Base-by-base conservation (phyloP, 2,113 vertebrate species). In the Pelecanoides urinatrix region DNA sequence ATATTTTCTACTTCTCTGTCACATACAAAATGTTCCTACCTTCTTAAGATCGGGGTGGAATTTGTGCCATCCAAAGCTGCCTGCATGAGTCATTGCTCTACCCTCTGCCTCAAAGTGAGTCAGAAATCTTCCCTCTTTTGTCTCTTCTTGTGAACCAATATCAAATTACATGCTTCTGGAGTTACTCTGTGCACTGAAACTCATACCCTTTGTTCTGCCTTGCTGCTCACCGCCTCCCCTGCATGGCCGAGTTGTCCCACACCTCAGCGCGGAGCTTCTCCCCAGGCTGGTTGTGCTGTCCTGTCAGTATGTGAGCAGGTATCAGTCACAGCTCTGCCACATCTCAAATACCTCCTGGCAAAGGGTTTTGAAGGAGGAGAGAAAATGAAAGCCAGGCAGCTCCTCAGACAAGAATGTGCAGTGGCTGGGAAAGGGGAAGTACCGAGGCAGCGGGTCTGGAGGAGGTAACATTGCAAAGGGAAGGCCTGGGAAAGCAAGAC, bases 171-270 rank as follows among this genome's bases (percentile, higher is more conserved):
- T 16, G 18, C 5, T 53, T 50, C 52, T 87, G 66, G 44, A 67
- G 38, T 44, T 32, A 47, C 26, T 16, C 6, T 59, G 8, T 7
- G 11, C 13, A 34, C 15, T 61, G 40, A 45, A 71, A 16, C 10
- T 79, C 2, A 0, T 47, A 38, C 7, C 5, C 4, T 55, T 42
- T 45, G 11, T 4, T 53, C 45, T 88, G 36, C 20, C 15, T 11
- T 55, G 38, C 26, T 77, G 32, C 47, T 61, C 22, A 3, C 6
- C 42, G 36, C 17, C 44, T 75, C 4, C 27, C 26, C n/a, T 29
- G 42, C 7, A 2, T 0, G 0, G 15, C 19, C 3, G 0, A 8
- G 27, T 38, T 45, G 21, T 32, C 49, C 23, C n/a, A 7, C 3
- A 15, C 7, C 23, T 5, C 59, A 25, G 40, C 29, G 23, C 18